Evolutionary conservation across 2,888 invertebrate species (phyloP), one percentile per base, ranked within the genome.

Genomic region (Drosophila peninsularis): DNA sequence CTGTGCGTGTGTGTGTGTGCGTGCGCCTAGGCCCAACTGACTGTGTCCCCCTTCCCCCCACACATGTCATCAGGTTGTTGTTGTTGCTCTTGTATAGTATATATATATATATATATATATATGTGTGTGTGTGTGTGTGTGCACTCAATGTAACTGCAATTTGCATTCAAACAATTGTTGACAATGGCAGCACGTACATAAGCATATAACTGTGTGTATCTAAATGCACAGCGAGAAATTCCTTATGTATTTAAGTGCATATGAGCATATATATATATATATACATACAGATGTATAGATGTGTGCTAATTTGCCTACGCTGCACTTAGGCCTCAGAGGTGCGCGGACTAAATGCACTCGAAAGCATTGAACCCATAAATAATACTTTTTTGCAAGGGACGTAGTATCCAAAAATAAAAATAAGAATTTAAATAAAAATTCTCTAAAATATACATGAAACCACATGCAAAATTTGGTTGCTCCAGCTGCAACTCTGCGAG

Each of bases 91-190:
- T n/a, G n/a, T n/a, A n/a, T n/a, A n/a, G n/a, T n/a, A n/a, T n/a
- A n/a, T n/a, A n/a, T n/a, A n/a, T n/a, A n/a, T n/a, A n/a, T n/a
- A n/a, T n/a, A 24, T 17, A 17, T 9, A 27, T 2, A 9, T 45
- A 11, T 1, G 19, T 32, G 24, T 60, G 39, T 14, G 27, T 58
- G 36, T 62, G 32, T 56, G 57, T 49, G 54, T 53, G 62, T 62
- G 62, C 62, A 64, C 37, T 78, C 53, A 67, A 58, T 67, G 78
- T 57, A 63, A 77, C 54, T 76, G 61, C 53, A 77, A 77, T 77
- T 80, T 77, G 68, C 63, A 76, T 80, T 57, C 41, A 61, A 45
- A 62, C 37, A 67, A 67, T 58, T 45, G 68, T 58, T 54, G 47
- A 57, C 53, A 71, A 63, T 55, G 50, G 30, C 13, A 17, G 7